Evolutionary conservation across 2,888 invertebrate species (phyloP), one percentile per base, ranked within the genome.

Genomic region (Gari tellinella): DNA sequence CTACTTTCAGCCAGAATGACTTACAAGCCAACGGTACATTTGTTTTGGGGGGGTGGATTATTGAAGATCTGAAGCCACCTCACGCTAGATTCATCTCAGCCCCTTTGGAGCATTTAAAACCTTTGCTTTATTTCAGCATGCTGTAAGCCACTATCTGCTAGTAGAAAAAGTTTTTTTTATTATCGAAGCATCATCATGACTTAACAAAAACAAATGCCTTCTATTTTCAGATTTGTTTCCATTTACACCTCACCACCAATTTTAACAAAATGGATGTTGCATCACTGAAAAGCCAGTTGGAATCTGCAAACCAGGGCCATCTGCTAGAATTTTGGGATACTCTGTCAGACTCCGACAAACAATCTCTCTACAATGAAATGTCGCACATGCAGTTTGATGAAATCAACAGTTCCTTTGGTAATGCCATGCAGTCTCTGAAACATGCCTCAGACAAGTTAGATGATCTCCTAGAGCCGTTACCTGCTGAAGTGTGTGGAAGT

Each of bases 391-490:
- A 97, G 90, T 92, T 96, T 53, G 93, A 93, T n/a, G 96, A 96
- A 92, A 94, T 95, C 14, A 94, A 94, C 64, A 92, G 93, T 23
- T 95, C 94, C 85, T 97, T 95, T 90, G 93, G 94, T 45, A 56
- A 82, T 14, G 83, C 89, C 17, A 83, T 82, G 64, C 77, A 80
- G 26, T 79, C 83, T 7, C 61, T 88, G 40, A 60, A 80, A 37
- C 55, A 72, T 45, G 82, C 72, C 0, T 65, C 77, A 21, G 94
- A 94, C 83, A 96, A 95, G 90, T 91, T 96, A 46, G 97, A 98
- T 87, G 95, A 95, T 76, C 94, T 95, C 75, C 93, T 98, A 89
- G 95, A 96, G 87, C 97, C 98, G 0, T 94, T 98, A 60, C 96
- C 97, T 0, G 93, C 94, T n/a, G 94, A 95, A 14, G 95, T 96